Percentiles rank a stretch among this genome's conserved stretches.
phyloP scores from a whole-genome alignment of 2,113 vertebrate genomes.

The Tinamus guttatus region DNA sequence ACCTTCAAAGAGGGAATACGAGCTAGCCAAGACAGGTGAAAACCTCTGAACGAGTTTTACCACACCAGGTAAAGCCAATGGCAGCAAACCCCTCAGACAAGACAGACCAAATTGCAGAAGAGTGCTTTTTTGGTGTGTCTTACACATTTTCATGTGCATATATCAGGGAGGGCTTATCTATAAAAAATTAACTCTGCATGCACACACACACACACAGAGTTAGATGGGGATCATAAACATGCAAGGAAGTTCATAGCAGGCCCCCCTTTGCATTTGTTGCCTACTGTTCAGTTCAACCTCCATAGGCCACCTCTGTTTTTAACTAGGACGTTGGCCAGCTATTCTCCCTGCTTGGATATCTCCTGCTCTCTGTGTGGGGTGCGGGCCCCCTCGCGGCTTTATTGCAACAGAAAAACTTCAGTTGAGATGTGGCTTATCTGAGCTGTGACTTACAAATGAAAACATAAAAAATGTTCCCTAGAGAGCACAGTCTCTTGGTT shows the following conservation, averaged over 20 bases:
- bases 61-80: neutral
- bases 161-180: neutral
- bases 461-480: neutral
- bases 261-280: neutral
- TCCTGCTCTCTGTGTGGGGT: neutral
- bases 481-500: neutral
- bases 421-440: neutral
- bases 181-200: neutral
- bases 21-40: neutral
- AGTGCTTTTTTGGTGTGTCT: neutral
- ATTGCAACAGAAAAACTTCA: neutral
- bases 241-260: neutral
- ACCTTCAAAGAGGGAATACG: neutral
- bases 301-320: neutral
- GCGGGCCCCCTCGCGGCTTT: rapidly evolving
- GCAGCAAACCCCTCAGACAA: neutral
- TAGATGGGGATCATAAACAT: neutral
- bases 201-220: neutral
- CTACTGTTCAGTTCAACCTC: neutral
- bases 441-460: neutral
- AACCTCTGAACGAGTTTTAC: neutral
- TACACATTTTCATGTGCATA: neutral
- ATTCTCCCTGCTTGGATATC: neutral
- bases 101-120: neutral
- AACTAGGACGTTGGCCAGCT: neutral